These are phyloP conservation scores for Heliocidaris erythrogramma DNA, from an alignment of 35 echinoderm and acorn worm species.

Conservation along the genomic window DNA sequence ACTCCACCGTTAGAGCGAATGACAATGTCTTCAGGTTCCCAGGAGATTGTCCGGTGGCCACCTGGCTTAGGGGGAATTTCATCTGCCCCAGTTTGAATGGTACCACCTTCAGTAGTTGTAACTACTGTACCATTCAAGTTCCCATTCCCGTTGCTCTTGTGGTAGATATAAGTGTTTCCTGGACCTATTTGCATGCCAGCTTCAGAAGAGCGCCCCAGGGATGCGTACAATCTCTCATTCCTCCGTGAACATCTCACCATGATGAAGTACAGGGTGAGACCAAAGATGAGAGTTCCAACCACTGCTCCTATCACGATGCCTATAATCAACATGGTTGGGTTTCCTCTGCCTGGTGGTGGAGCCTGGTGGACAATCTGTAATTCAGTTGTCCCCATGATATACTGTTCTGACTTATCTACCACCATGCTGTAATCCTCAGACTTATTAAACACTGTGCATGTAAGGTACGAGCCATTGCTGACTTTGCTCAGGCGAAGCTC, in stretches of 20 bases:
- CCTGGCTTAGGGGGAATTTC: constrained; percentile 35
- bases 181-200: background rate
- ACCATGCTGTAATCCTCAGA: background rate
- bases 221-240: constrained; percentile 20
- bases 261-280: constrained; percentile 31
- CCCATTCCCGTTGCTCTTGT: background rate
- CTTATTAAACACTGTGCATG: constrained; percentile 32
- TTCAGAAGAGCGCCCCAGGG: constrained; percentile 26
- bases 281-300: background rate
- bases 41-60: constrained; percentile 41
- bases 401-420: background rate
- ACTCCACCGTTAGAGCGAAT: constrained; percentile 46
- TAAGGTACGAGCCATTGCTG: constrained; percentile 17
- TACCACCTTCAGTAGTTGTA: background rate
- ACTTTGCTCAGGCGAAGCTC: constrained; percentile 20
- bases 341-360: background rate
- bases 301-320: constrained; percentile 29
- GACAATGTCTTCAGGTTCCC: constrained; percentile 42
- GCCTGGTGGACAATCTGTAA: background rate
- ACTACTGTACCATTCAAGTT: constrained; percentile 2
- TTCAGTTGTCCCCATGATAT: constrained; percentile 13
- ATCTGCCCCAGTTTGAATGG: background rate
- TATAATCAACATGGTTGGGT: constrained; percentile 24
- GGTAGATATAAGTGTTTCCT: constrained; percentile 5
- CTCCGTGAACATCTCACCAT: background rate